Conservation (phyloP, 2,888 invertebrate species). For the Dascillus cervinus region DNA sequence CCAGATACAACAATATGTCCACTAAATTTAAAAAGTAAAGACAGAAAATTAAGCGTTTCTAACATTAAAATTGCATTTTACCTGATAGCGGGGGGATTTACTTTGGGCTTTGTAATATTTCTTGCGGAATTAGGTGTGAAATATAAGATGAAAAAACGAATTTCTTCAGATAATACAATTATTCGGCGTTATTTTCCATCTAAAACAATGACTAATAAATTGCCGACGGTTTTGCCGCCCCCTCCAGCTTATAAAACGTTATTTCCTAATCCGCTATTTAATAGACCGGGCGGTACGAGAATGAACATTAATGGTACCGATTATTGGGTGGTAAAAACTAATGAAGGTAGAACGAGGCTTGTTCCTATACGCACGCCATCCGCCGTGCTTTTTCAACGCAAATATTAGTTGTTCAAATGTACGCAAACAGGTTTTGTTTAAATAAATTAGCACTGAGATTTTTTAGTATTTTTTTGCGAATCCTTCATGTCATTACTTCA, state of each 20-base stretch:
- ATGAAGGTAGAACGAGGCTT: conserved; percentile 56
- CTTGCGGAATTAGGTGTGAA: conserved; percentile 52
- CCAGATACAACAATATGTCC: conserved; percentile 70
- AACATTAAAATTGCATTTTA: conserved; percentile 70
- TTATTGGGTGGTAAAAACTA: conserved; percentile 59
- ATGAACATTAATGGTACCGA: conserved; percentile 60
- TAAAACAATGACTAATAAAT: too few relatives aligned
- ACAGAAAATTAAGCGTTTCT: conserved; percentile 60
- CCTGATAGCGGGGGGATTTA: conserved; percentile 59
- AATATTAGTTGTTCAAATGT: too few relatives aligned
- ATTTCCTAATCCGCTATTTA: conserved; percentile 44
- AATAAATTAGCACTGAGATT: too few relatives aligned
- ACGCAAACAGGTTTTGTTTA: too few relatives aligned
- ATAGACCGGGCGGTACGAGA: conserved; percentile 9
- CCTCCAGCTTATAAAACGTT: conserved; percentile 63
- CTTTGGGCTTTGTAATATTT: conserved; percentile 53
- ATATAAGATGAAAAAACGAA: conserved; percentile 7
- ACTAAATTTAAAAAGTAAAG: conserved; percentile 65
- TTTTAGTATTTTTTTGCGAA: too few relatives aligned
- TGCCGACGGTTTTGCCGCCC: conserved; percentile 36
- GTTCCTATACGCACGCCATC: conserved; percentile 71
- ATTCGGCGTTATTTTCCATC: too few relatives aligned
- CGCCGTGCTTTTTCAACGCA: conserved; percentile 64
- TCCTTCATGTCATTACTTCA: too few relatives aligned
- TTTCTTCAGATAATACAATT: background rate